A percentile compares a stretch with the other conserved stretches of the same genome.
phyloP scores from a whole-genome alignment of 2,888 invertebrate species.

The Microctonus brassicae region DNA sequence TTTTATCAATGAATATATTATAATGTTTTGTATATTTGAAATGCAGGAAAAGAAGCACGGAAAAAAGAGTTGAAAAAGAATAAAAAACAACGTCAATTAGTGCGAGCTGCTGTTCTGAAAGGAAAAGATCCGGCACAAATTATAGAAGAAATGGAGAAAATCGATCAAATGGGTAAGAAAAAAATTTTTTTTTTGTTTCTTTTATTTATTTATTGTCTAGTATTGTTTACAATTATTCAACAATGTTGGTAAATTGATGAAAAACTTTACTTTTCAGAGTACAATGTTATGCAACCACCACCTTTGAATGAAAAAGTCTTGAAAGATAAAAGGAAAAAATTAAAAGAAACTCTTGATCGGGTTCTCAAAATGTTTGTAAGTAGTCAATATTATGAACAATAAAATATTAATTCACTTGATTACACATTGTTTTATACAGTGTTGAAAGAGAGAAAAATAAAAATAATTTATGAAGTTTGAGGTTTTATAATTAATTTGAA shows the following conservation, averaged over 20 bases:
- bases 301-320: conserved; percentile 96
- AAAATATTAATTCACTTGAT: background rate
- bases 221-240: background rate
- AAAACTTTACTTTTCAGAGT: conserved; percentile 75
- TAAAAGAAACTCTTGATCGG: conserved; percentile 94
- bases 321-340: conserved; percentile 95
- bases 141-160: conserved; percentile 95
- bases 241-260: background rate
- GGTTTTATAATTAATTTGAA: background rate
- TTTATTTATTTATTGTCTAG: no score
- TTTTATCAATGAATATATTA: background rate
- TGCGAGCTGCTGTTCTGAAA: conserved; percentile 95
- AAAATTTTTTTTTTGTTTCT: background rate
- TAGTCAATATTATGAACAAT: conserved; percentile 60
- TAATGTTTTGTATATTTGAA: conserved; percentile 29
- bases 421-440: background rate
- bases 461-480: no score
- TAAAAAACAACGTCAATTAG: conserved; percentile 96
- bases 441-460: background rate
- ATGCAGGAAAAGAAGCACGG: conserved; percentile 93
- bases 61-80: conserved; percentile 99
- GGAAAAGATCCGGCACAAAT: conserved; percentile 97
- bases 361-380: conserved; percentile 96
- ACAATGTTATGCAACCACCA: conserved; percentile 93
- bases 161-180: conserved; percentile 94